These are phyloP conservation scores for Florisuga fusca DNA, from an alignment of 2,797 vertebrate species.

Conservation along the genomic window DNA sequence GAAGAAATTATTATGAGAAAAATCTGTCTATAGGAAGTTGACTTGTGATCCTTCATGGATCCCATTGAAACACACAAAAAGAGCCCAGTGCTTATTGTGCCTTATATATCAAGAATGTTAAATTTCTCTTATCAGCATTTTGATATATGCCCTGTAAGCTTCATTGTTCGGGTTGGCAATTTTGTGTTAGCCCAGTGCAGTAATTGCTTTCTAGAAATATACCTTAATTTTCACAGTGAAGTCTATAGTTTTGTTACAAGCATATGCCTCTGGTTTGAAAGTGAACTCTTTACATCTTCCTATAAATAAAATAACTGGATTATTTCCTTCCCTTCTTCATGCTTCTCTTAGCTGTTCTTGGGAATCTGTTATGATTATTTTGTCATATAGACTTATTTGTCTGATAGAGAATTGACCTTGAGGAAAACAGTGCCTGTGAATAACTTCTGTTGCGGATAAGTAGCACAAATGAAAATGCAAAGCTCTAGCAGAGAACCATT, in stretches of 20 bases:
- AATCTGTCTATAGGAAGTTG: neutral
- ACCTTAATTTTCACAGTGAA: neutral
- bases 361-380: neutral
- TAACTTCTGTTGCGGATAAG: neutral
- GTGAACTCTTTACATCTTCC: neutral
- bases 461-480: neutral
- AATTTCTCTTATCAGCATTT: neutral
- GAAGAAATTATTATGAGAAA: neutral
- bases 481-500: neutral
- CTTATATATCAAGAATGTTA: neutral
- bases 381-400: too few relatives aligned
- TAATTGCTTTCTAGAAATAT: neutral
- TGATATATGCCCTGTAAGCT: neutral
- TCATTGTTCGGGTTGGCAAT: neutral
- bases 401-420: too few relatives aligned
- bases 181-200: neutral
- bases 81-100: neutral
- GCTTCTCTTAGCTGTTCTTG: neutral
- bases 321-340: neutral
- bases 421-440: neutral
- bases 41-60: neutral
- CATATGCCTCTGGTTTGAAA: accelerated
- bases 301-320: neutral
- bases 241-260: neutral
- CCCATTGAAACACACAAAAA: neutral